Evolutionary conservation across 2,888 invertebrate species (phyloP).

Genomic region (Agrotis clavis): DNA sequence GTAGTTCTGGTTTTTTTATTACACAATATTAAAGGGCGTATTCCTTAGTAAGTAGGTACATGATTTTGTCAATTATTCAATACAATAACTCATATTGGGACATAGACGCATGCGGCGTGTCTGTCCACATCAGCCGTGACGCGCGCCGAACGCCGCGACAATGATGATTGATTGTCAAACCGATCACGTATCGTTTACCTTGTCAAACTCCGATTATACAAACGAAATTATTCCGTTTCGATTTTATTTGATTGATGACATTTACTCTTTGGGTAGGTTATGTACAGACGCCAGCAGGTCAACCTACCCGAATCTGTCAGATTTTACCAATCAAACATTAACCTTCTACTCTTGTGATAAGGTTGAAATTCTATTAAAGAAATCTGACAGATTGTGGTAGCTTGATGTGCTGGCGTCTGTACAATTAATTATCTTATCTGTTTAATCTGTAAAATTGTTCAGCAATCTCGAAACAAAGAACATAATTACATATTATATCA

Average conservation of each 20-base stretch:
- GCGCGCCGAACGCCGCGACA: neutral
- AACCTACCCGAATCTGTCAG: too few species aligned
- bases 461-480: neutral
- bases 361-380: too few species aligned
- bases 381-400: too few species aligned
- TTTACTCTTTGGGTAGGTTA: slow-evolving; percentile 16
- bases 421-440: neutral
- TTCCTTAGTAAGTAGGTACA: slow-evolving; percentile 25
- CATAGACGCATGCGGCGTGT: slow-evolving; percentile 40
- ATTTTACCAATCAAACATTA: too few species aligned
- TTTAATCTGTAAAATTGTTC: too few species aligned
- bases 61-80: slow-evolving; percentile 17
- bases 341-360: too few species aligned
- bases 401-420: too few species aligned
- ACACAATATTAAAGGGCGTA: neutral
- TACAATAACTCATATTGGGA: slow-evolving; percentile 35
- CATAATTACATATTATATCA: too few species aligned
- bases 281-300: too few species aligned
- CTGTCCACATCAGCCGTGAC: slow-evolving; percentile 31
- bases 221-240: slow-evolving; percentile 33
- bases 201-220: slow-evolving; percentile 44
- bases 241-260: slow-evolving; percentile 45
- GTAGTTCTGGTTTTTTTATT: too few species aligned
- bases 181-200: slow-evolving; percentile 61
- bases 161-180: slow-evolving; percentile 43